Conservation (phyloP, 2,797 vertebrate genomes). For the Silurus lanzhouensis region DNA sequence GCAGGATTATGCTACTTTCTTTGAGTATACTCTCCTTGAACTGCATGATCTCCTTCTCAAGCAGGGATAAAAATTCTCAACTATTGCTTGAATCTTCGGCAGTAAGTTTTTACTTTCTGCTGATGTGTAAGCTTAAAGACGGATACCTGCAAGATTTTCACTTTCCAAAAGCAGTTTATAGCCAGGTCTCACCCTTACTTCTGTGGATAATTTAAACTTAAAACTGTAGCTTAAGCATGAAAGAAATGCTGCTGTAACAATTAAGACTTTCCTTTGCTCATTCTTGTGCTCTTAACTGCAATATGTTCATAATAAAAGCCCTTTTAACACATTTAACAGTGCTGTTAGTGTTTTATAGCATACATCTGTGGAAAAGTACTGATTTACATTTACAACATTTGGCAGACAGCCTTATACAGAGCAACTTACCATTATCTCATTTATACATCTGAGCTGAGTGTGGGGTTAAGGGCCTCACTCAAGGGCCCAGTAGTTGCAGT, state of each 20-base stretch:
- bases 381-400: not conserved
- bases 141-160: not conserved
- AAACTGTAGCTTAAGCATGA: not conserved
- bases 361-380: not conserved
- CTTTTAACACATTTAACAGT: not conserved
- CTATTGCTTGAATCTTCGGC: not conserved
- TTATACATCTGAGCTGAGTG: no score
- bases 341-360: not conserved
- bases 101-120: not conserved
- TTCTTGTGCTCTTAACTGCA: not conserved
- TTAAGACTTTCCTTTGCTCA: not conserved
- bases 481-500: no score
- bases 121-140: not conserved
- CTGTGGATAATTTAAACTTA: not conserved
- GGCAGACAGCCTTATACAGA: no score
- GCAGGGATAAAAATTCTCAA: not conserved
- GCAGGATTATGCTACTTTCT: slow-evolving; percentile 8
- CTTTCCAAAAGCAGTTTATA: not conserved
- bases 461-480: no score
- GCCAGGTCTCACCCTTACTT: not conserved
- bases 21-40: slow-evolving; percentile 6
- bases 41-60: not conserved
- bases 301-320: not conserved
- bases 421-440: no score
- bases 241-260: not conserved